Conservation (phyloP, 2,113 vertebrate species). For the Vulpes ferrilata region DNA sequence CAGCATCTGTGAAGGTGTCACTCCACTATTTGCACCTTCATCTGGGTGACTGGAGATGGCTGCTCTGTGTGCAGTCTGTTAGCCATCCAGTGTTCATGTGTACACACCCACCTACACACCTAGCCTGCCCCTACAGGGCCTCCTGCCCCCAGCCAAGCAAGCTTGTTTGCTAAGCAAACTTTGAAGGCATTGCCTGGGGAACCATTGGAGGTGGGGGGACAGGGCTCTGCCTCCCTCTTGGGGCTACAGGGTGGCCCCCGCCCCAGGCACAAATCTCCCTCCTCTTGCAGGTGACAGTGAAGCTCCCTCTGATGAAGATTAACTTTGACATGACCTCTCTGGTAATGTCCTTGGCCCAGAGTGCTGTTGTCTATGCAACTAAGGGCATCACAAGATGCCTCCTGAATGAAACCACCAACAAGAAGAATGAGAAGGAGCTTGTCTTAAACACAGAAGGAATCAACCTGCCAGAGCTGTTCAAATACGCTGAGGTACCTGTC, state of each 20-base stretch:
- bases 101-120: background rate
- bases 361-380: conserved; percentile 91
- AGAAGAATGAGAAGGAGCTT: conserved; percentile 87
- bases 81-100: accelerated
- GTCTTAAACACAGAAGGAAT: conserved; percentile 96
- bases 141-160: background rate
- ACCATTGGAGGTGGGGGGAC: accelerated
- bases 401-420: conserved; percentile 90
- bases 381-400: conserved; percentile 95
- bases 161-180: background rate
- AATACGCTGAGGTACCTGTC: conserved; percentile 90
- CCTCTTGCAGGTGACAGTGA: conserved; percentile 89
- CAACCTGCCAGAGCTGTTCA: conserved; percentile 95
- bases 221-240: accelerated
- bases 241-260: accelerated
- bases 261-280: background rate
- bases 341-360: conserved; percentile 89
- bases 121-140: background rate
- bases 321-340: conserved; percentile 95
- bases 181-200: accelerated
- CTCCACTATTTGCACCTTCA: background rate
- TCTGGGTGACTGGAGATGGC: background rate
- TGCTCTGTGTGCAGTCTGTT: too few species aligned
- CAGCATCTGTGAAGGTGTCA: background rate
- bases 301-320: conserved; percentile 91